Evolutionary conservation across 1,140 invertebrate genomes (phyloP).

Genomic region (Lasioglossum albipes): DNA sequence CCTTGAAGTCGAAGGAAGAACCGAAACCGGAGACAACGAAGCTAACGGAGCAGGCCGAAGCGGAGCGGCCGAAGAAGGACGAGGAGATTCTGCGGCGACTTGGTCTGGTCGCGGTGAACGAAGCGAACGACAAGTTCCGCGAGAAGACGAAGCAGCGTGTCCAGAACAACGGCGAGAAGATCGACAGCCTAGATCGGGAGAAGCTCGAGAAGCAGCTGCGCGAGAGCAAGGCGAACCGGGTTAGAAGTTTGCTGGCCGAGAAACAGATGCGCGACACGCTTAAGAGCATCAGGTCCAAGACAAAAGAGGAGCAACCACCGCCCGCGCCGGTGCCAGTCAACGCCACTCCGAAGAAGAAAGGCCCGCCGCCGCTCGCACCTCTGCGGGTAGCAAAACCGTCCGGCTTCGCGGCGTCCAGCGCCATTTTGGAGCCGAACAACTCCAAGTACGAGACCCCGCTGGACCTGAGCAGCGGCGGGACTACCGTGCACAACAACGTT

Average conservation of each 20-base stretch:
- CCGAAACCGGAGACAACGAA: background rate
- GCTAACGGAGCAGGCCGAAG: background rate
- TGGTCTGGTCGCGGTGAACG: constrained; percentile 71
- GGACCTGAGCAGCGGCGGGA: constrained; percentile 58
- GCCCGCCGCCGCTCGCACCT: constrained; percentile 74
- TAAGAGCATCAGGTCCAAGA: constrained; percentile 73
- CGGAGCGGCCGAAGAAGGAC: constrained; percentile 63
- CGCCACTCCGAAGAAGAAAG: constrained; percentile 67
- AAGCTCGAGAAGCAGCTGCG: constrained; percentile 73
- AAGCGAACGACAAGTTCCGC: constrained; percentile 47
- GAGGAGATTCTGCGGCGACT: constrained; percentile 72
- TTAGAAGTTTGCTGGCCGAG: constrained; percentile 74
- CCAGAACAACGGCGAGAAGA: constrained; percentile 37
- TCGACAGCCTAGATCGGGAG: constrained; percentile 62
- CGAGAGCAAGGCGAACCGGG: constrained; percentile 74
- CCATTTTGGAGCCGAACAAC: constrained; percentile 25
- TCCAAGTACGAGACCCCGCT: constrained; percentile 60
- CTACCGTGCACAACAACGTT: constrained; percentile 32
- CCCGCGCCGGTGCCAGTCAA: background rate
- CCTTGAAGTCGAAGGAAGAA: constrained; percentile 1
- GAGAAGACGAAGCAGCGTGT: constrained; percentile 50
- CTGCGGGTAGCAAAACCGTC: constrained; percentile 66
- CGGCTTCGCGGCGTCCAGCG: constrained; percentile 46
- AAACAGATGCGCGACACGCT: constrained; percentile 77
- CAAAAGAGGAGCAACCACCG: constrained; percentile 59